phyloP scores from a whole-genome alignment of 2,113 vertebrate species.

The Neopipo cinnamomea region DNA sequence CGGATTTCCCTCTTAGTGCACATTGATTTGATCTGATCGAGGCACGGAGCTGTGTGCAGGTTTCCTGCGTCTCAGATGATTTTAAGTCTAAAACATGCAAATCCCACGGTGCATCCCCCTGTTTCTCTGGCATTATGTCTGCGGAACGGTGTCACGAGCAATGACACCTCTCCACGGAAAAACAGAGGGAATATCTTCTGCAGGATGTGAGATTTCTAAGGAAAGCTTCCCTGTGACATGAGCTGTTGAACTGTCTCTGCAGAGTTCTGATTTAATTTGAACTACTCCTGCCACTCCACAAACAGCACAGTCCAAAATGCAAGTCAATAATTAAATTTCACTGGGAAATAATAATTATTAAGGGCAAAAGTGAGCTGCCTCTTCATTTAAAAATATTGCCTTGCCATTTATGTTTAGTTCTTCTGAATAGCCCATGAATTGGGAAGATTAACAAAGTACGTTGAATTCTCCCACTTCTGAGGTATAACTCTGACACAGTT shows the following conservation, averaged over 20 bases:
- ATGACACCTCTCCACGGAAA: not conserved
- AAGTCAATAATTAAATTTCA: constrained; percentile 38
- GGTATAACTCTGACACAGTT: not conserved
- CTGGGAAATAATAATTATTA: constrained; percentile 39
- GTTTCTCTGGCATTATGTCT: not conserved
- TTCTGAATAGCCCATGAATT: not conserved
- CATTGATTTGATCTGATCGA: not conserved
- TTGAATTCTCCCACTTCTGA: not conserved
- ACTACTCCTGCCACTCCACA: not conserved
- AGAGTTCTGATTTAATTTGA: constrained; percentile 21
- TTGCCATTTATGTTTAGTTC: not conserved
- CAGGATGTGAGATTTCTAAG: not conserved
- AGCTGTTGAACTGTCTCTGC: constrained; percentile 44
- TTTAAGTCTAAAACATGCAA: constrained; percentile 39
- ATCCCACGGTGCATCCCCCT: not conserved
- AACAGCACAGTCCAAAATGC: not conserved
- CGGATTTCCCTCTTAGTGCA: constrained; percentile 8
- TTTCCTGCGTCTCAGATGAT: not conserved
- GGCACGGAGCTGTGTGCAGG: not conserved
- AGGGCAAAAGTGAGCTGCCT: not conserved
- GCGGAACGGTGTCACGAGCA: not conserved
- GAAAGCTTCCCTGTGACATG: not conserved
- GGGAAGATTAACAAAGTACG: constrained; percentile 33
- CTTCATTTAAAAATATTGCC: constrained; percentile 41
- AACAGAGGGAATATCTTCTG: constrained; percentile 4